Evolutionary conservation across 2,888 invertebrate species (phyloP).

Genomic region (Leucania comma): DNA sequence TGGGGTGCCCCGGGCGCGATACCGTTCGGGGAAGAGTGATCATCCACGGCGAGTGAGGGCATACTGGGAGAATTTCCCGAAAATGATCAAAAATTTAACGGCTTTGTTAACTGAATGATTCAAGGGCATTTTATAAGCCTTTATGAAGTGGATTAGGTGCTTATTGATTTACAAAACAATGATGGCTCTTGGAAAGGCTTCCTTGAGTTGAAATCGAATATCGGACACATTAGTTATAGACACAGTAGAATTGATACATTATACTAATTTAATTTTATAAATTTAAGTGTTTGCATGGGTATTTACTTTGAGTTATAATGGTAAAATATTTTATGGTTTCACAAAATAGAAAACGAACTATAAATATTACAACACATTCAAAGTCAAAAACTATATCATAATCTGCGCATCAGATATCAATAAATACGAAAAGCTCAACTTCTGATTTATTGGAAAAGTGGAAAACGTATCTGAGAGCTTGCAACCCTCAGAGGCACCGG

Average conservation of each 20-base stretch:
- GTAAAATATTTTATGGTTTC: not conserved
- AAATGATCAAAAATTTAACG: constrained; percentile 44
- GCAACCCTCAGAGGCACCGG: constrained; percentile 80
- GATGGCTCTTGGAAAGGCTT: not conserved
- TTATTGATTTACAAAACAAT: not conserved
- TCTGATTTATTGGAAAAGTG: constrained; percentile 61
- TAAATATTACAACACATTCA: not conserved
- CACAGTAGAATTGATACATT: not conserved
- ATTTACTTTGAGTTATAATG: not conserved
- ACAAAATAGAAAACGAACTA: not conserved
- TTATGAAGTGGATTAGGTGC: not conserved
- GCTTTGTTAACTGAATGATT: not conserved
- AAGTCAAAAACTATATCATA: not conserved
- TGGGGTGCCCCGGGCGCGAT: constrained; percentile 85
- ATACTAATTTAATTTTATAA: not conserved
- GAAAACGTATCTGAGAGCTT: constrained; percentile 70
- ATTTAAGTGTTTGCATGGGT: not conserved
- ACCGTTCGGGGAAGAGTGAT: constrained; percentile 85
- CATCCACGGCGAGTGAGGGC: constrained; percentile 79
- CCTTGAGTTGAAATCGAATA: not conserved
- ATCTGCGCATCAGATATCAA: not conserved
- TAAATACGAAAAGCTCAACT: constrained; percentile 43
- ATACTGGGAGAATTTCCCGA: constrained; percentile 64
- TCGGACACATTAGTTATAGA: not conserved
- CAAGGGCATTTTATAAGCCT: constrained; percentile 18